Conservation (phyloP, 2,113 vertebrate genomes). For the Pterocles burchelli region DNA sequence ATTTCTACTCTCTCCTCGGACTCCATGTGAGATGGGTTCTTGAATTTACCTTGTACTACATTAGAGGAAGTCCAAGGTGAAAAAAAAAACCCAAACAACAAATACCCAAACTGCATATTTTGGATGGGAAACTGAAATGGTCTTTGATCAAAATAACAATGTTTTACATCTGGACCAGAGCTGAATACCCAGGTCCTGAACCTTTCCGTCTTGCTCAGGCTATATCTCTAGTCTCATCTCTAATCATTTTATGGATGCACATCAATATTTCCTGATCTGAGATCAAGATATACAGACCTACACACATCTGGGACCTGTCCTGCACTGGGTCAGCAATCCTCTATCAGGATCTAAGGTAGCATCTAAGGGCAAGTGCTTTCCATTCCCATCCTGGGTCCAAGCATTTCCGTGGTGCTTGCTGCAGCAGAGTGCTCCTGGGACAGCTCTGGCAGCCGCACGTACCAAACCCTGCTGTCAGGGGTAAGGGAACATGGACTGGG, state of each 20-base stretch:
- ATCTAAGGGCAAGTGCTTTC: neutral
- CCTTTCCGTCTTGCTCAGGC: neutral
- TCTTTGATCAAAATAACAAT: slow-evolving; percentile 4
- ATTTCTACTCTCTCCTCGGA: neutral
- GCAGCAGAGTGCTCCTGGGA: neutral
- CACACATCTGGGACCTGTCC: neutral
- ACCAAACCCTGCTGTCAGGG: neutral
- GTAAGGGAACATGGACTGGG: fast-evolving
- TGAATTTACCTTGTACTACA: neutral
- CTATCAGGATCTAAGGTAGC: neutral
- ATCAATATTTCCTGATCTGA: neutral
- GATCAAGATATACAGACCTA: neutral
- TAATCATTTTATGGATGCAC: neutral
- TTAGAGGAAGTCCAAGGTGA: neutral
- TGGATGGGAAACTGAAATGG: neutral
- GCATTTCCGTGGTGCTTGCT: neutral
- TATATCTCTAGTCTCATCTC: neutral
- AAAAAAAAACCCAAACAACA: neutral
- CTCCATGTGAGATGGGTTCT: neutral
- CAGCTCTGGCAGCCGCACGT: neutral
- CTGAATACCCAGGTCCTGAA: neutral
- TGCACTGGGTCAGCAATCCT: neutral
- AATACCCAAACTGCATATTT: neutral
- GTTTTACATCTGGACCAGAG: neutral
- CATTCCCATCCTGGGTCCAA: neutral